These are phyloP conservation scores for Malacoraja senta DNA, from an alignment of 2,797 vertebrate species.

Conservation along the genomic window DNA sequence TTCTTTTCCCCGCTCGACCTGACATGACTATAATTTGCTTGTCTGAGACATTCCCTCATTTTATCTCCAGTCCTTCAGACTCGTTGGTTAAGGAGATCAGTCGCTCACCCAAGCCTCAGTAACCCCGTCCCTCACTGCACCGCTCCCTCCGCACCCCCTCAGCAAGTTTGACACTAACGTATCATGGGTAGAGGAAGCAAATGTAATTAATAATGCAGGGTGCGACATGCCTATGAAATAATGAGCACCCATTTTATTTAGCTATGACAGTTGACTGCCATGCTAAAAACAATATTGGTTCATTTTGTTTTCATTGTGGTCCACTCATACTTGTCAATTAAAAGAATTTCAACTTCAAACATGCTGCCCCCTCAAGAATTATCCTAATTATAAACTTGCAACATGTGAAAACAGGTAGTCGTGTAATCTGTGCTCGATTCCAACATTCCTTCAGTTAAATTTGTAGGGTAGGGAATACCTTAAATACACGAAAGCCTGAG, in stretches of 20 bases:
- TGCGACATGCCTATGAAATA: not conserved
- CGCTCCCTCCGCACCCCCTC: too few species aligned
- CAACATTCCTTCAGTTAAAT: not conserved
- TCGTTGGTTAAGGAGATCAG: not conserved
- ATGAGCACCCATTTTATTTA: too few species aligned
- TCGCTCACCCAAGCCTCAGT: not conserved
- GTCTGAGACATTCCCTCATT: not conserved
- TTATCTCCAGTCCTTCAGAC: not conserved
- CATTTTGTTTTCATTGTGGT: not conserved
- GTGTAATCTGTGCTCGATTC: too few species aligned
- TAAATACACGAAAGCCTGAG: not conserved
- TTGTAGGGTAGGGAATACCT: not conserved
- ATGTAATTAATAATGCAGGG: not conserved
- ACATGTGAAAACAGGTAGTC: not conserved
- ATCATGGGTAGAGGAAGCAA: not conserved
- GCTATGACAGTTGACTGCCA: not conserved
- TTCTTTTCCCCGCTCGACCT: not conserved
- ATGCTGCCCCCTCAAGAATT: not conserved
- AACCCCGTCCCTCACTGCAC: not conserved
- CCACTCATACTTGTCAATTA: not conserved
- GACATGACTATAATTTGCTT: not conserved
- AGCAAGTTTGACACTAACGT: too few species aligned
- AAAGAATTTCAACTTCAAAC: not conserved
- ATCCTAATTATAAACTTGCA: not conserved
- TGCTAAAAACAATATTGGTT: not conserved